phyloP scores from a whole-genome alignment of 2,888 invertebrate genomes.

The Athalia circularis region DNA sequence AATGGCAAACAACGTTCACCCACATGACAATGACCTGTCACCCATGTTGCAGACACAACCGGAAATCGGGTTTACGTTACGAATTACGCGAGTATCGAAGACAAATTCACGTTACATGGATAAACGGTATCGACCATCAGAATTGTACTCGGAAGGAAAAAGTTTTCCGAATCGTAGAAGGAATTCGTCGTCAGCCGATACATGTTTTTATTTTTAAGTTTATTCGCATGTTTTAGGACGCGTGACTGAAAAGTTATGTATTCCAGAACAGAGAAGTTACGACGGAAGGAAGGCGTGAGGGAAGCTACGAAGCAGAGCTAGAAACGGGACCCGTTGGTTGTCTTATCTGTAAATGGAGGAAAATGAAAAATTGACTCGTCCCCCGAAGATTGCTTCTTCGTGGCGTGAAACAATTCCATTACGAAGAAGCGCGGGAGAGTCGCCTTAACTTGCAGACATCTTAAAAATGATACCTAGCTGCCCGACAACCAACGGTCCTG shows the following conservation, averaged over 20 bases:
- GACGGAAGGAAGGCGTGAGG: no score
- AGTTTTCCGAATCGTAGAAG: no score
- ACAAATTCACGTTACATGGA: no score
- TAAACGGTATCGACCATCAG: no score
- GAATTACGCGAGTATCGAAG: neutral
- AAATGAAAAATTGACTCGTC: neutral
- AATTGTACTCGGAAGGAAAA: no score
- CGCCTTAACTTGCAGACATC: slow-evolving; percentile 13
- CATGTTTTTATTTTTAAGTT: no score
- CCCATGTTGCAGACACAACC: slow-evolving; percentile 1
- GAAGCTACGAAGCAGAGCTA: no score
- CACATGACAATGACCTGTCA: slow-evolving; percentile 43
- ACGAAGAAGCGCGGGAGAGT: slow-evolving; percentile 1
- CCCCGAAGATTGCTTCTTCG: slow-evolving; percentile 2
- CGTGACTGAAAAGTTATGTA: no score
- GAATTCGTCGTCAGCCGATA: no score
- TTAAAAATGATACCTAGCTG: slow-evolving; percentile 22
- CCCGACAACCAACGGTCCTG: neutral
- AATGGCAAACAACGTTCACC: slow-evolving; percentile 36
- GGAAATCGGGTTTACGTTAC: slow-evolving; percentile 5
- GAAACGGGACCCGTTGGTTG: neutral
- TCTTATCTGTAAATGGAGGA: neutral
- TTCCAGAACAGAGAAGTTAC: no score
- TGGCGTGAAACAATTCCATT: slow-evolving; percentile 17
- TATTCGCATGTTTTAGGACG: no score